Evolutionary conservation across 2,113 vertebrate genomes (phyloP).

Genomic region (Thunnus maccoyii): DNA sequence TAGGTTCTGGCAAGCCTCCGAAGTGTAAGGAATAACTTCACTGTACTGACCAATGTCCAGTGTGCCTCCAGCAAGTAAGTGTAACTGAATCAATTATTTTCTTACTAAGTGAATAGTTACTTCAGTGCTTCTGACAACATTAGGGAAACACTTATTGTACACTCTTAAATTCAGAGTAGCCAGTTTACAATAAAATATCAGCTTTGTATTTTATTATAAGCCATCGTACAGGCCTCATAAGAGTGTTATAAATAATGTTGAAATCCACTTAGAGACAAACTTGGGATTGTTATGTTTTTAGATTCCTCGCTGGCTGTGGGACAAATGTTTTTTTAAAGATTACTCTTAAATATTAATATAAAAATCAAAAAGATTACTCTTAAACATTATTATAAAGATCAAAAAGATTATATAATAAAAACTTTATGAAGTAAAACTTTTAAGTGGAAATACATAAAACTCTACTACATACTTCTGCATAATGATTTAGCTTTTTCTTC

Average conservation of each 20-base stretch:
- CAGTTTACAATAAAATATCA: neutral
- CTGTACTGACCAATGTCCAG: slow-evolving; percentile 94
- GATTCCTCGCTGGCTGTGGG: neutral
- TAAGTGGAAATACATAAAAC: neutral
- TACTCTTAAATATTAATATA: neutral
- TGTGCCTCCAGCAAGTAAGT: slow-evolving; percentile 96
- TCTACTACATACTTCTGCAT: neutral
- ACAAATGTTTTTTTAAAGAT: neutral
- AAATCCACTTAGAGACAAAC: neutral
- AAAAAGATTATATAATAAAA: no score
- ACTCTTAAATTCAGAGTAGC: neutral
- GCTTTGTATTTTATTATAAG: neutral
- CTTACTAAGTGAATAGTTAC: neutral
- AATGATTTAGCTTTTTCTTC: neutral
- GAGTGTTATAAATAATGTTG: neutral
- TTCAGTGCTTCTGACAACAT: neutral
- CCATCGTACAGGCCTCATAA: neutral
- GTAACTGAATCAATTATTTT: neutral
- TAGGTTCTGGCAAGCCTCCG: slow-evolving; percentile 96
- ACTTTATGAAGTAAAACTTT: neutral
- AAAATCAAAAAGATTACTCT: neutral
- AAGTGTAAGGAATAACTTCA: slow-evolving; percentile 98
- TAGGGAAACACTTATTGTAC: neutral
- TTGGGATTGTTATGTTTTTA: neutral
- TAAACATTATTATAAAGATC: neutral